A percentile compares a stretch with the other conserved stretches of the same genome.
phyloP scores from a whole-genome alignment of 2,797 vertebrate species.

The Alectoris magna region DNA sequence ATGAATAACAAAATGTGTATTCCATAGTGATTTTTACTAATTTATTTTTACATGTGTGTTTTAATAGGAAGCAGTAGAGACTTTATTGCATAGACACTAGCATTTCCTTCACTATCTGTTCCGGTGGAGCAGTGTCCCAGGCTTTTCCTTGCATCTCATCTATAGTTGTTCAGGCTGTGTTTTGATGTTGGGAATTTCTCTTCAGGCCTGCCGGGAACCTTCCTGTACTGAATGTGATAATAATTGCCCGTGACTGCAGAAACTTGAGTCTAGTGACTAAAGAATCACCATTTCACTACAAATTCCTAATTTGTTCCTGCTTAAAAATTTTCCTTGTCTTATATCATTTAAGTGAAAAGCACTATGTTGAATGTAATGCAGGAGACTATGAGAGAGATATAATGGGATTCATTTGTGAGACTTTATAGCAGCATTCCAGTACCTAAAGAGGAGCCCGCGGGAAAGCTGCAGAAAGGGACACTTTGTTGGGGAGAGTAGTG shows the following conservation, averaged over 20 bases:
- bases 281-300: neutral
- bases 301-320: neutral
- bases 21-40: neutral
- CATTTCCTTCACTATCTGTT: neutral
- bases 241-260: neutral
- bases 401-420: neutral
- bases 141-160: neutral
- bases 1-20: neutral
- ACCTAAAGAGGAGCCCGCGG: neutral
- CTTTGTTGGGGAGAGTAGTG: neutral
- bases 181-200: neutral
- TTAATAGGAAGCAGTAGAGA: neutral
- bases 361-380: neutral
- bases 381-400: neutral
- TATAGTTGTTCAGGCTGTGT: neutral
- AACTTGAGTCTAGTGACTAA: neutral
- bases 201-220: neutral
- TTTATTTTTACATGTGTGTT: neutral
- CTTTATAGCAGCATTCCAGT: neutral
- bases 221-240: neutral
- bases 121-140: neutral
- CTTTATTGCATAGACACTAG: neutral
- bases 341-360: neutral
- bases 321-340: neutral
- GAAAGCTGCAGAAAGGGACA: neutral